Percentiles rank a stretch among this genome's conserved stretches.
Conservation (phyloP, 2,797 vertebrate species). For the Hydrocynus forskahlii region DNA sequence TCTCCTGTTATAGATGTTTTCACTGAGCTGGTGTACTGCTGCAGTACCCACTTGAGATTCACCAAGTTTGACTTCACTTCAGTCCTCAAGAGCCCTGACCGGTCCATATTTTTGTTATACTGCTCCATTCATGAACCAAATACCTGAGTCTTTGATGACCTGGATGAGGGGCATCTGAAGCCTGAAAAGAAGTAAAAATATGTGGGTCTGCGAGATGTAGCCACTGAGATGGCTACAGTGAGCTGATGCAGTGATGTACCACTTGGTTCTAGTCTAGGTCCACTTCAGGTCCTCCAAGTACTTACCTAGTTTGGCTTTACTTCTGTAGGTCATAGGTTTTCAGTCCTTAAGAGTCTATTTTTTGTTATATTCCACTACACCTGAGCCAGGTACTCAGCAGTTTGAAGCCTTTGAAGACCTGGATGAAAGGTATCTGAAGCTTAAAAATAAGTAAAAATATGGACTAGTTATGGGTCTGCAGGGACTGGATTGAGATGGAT, state of each 20-base stretch:
- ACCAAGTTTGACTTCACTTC: background rate
- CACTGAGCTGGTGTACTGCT: background rate
- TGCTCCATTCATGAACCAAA: too few species aligned
- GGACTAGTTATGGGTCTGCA: background rate
- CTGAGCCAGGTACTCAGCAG: background rate
- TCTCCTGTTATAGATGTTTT: background rate
- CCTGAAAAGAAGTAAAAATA: too few species aligned
- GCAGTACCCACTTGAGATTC: background rate
- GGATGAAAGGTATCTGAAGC: background rate
- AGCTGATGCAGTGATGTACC: too few species aligned
- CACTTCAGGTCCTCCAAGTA: too few species aligned
- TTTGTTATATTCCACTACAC: background rate
- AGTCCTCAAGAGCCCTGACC: too few species aligned
- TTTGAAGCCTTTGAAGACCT: background rate
- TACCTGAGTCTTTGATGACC: too few species aligned
- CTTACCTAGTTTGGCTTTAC: background rate
- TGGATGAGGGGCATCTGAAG: too few species aligned
- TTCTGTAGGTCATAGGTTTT: background rate
- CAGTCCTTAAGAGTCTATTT: background rate
- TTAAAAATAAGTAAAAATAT: background rate
- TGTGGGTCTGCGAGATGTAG: too few species aligned
- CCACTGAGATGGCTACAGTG: too few species aligned
- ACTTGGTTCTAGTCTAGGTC: too few species aligned
- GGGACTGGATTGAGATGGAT: background rate
- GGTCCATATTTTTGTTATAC: too few species aligned